A percentile compares a stretch with the other conserved stretches of the same genome.
Conservation (phyloP, 2,888 invertebrate species). For the Trissoscelio sp. region DNA sequence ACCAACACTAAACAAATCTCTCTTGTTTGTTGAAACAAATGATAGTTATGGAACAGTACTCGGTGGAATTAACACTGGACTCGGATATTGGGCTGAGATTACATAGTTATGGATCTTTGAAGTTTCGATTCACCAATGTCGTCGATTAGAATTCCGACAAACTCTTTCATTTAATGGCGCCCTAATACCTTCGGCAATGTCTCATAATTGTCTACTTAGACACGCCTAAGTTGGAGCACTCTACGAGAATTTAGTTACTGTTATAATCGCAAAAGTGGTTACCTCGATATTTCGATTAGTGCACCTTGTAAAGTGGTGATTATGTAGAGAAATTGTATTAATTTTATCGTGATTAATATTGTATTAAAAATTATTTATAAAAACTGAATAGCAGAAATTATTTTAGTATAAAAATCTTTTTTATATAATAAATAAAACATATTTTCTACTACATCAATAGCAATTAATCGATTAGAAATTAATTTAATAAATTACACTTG, state of each 20-base stretch:
- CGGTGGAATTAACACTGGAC: background rate
- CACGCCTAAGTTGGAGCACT: conserved; percentile 21
- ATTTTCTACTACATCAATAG: too few species aligned
- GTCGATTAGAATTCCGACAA: conserved; percentile 9
- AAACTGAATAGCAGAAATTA: too few species aligned
- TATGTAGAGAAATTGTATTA: too few species aligned
- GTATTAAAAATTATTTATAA: too few species aligned
- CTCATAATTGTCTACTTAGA: conserved; percentile 36
- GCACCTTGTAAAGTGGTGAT: background rate
- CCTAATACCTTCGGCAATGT: conserved; percentile 13
- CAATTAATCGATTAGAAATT: too few species aligned
- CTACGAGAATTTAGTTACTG: conserved; percentile 17
- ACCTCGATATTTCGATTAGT: conserved; percentile 1
- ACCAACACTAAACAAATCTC: conserved; percentile 18
- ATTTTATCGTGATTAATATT: too few species aligned
- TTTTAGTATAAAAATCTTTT: too few species aligned
- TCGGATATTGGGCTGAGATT: background rate
- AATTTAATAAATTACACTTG: background rate
- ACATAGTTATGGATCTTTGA: conserved; percentile 15
- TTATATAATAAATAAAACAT: too few species aligned
- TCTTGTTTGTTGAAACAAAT: conserved; percentile 32
- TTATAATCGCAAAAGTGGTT: conserved; percentile 29
- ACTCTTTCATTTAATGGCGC: background rate
- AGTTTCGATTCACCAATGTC: conserved; percentile 11
- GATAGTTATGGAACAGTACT: conserved; percentile 1